These are phyloP conservation scores for Pangasius krempfi DNA, from an alignment of 2,797 vertebrate genomes.

Conservation along the genomic window DNA sequence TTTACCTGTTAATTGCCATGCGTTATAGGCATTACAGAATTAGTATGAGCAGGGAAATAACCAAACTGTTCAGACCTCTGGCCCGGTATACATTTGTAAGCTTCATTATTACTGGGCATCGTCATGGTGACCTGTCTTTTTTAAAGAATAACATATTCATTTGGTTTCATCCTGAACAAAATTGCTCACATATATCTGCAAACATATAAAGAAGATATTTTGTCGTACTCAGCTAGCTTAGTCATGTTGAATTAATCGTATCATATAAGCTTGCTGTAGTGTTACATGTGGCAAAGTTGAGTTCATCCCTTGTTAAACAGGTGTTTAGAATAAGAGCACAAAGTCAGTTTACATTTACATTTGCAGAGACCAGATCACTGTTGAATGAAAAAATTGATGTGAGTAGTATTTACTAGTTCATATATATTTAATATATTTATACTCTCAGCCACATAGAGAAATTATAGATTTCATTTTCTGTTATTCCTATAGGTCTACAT, in stretches of 20 bases:
- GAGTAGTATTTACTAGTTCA: neutral
- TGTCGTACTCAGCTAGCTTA: neutral
- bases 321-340: neutral
- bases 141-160: neutral
- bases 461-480: neutral
- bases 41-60: neutral
- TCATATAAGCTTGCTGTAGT: neutral
- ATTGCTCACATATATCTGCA: neutral
- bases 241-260: neutral
- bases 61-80: neutral
- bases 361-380: neutral
- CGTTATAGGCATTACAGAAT: neutral
- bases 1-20: too few relatives aligned
- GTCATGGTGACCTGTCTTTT: neutral
- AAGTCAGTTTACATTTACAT: neutral
- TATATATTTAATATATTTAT: neutral
- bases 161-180: neutral
- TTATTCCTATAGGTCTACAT: neutral
- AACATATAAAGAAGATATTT: neutral
- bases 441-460: neutral
- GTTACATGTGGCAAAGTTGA: neutral
- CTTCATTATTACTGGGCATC: neutral
- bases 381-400: neutral
- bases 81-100: neutral
- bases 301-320: neutral